These are phyloP conservation scores for Homalodisca vitripennis DNA, from an alignment of 1,140 invertebrate species.

Conservation along the genomic window DNA sequence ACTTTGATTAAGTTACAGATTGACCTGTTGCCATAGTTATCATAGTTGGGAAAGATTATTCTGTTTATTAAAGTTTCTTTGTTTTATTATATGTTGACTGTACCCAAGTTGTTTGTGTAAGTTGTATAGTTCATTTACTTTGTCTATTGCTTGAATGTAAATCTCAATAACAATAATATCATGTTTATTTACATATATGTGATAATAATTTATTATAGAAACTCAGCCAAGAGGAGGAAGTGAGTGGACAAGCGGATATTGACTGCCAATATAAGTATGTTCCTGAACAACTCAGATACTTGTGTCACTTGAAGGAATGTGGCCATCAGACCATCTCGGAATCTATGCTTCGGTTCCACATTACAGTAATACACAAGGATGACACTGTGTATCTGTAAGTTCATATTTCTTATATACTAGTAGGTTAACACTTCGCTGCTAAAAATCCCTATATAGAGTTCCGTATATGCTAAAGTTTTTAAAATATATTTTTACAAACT, in stretches of 20 bases:
- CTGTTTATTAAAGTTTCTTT: not conserved
- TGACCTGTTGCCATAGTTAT: too few species aligned
- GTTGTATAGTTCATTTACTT: not conserved
- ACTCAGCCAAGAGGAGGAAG: not conserved
- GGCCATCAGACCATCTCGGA: not conserved
- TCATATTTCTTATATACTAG: not conserved
- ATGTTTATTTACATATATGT: too few species aligned
- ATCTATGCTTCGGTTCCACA: not conserved
- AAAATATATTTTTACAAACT: too few species aligned
- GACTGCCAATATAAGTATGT: constrained; percentile 1
- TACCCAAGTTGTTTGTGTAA: not conserved
- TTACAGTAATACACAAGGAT: constrained; percentile 14
- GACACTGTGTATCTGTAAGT: not conserved
- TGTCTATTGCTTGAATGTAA: too few species aligned
- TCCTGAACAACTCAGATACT: not conserved
- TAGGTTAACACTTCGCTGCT: not conserved
- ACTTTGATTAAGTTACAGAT: too few species aligned
- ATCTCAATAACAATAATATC: not conserved
- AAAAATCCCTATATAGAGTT: too few species aligned
- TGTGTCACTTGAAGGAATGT: not conserved
- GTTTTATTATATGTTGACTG: not conserved
- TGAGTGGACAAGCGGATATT: not conserved
- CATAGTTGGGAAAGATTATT: not conserved
- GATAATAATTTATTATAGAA: too few species aligned
- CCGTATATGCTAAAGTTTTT: too few species aligned